phyloP scores from a whole-genome alignment of 1,140 invertebrate genomes.

The Drosophila malerkotliana region DNA sequence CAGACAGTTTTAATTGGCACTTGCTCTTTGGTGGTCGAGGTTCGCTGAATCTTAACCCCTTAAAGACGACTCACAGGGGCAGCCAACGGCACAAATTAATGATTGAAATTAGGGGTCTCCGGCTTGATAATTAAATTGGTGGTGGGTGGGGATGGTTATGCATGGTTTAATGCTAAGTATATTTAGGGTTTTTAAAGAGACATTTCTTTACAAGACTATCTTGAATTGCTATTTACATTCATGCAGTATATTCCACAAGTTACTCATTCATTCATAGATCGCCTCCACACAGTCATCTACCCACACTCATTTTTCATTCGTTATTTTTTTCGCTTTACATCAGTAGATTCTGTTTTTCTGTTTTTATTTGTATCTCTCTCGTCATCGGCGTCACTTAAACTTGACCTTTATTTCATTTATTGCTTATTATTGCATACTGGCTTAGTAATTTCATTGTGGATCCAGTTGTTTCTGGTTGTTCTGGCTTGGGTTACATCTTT shows the following conservation, averaged over 20 bases:
- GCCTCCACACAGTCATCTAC: slow-evolving; percentile 24
- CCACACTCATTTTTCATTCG: slow-evolving; percentile 25
- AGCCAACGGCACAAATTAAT: slow-evolving; percentile 73
- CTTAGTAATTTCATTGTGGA: slow-evolving; percentile 31
- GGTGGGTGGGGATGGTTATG: slow-evolving; percentile 14
- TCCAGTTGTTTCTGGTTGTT: slow-evolving; percentile 48
- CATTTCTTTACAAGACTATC: background rate
- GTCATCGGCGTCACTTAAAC: slow-evolving; percentile 65
- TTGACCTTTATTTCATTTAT: slow-evolving; percentile 77
- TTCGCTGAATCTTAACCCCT: slow-evolving; percentile 63
- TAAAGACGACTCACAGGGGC: slow-evolving; percentile 30
- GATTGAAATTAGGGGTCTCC: slow-evolving; percentile 59
- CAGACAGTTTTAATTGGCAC: slow-evolving; percentile 67
- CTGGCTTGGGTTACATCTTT: background rate
- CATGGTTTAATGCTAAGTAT: slow-evolving; percentile 6
- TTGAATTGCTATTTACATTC: slow-evolving; percentile 14
- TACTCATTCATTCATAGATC: slow-evolving; percentile 48
- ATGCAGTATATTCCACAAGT: slow-evolving; percentile 20
- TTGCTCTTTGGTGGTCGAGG: slow-evolving; percentile 71
- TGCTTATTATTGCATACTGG: slow-evolving; percentile 67
- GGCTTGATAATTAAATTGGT: slow-evolving; percentile 40
- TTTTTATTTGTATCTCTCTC: slow-evolving; percentile 18
- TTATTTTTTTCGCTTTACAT: slow-evolving; percentile 29
- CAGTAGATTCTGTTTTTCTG: slow-evolving; percentile 20
- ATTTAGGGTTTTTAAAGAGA: background rate